A percentile compares a stretch with the other conserved stretches of the same genome.
These are phyloP conservation scores for Zosterops lateralis DNA, from an alignment of 2,113 vertebrate genomes.

Conservation along the genomic window DNA sequence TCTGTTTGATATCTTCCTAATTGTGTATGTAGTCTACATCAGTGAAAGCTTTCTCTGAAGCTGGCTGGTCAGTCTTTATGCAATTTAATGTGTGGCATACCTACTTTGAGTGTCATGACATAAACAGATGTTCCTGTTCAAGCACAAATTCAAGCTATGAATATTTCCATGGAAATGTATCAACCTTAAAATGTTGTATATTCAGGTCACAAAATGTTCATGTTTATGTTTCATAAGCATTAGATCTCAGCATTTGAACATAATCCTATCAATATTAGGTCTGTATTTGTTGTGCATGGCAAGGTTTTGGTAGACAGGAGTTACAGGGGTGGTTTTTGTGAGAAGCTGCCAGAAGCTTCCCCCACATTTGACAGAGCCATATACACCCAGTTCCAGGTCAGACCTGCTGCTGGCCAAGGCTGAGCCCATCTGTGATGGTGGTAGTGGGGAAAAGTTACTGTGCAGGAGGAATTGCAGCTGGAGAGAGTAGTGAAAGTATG, in stretches of 20 bases:
- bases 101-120: neutral
- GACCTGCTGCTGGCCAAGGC: fast-evolving
- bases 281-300: neutral
- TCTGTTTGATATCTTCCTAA: neutral
- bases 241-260: neutral
- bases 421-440: fast-evolving
- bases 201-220: neutral
- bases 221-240: neutral
- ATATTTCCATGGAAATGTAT: neutral
- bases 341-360: neutral
- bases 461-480: neutral
- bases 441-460: fast-evolving
- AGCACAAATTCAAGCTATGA: neutral
- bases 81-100: neutral
- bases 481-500: neutral
- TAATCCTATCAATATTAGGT: neutral
- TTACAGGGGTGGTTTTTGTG: neutral
- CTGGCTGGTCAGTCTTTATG: neutral
- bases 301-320: neutral
- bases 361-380: fast-evolving
- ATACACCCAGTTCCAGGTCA: fast-evolving
- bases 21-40: neutral
- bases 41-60: neutral
- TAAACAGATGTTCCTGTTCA: neutral
- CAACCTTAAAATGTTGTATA: neutral